Evolutionary conservation across 2,797 vertebrate species (phyloP).

Genomic region (Erethizon dorsatum): DNA sequence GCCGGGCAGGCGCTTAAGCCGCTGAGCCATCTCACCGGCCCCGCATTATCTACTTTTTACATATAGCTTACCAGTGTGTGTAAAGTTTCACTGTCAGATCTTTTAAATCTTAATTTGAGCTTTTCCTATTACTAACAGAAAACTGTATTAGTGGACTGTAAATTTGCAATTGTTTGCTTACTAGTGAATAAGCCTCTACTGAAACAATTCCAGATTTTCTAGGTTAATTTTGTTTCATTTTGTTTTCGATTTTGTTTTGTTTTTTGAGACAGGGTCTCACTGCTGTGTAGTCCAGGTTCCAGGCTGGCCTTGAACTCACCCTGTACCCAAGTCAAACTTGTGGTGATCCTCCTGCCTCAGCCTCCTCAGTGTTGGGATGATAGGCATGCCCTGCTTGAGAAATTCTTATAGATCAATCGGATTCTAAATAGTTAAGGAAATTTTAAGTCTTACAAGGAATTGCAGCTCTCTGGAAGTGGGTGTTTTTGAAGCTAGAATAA

Average conservation of each 20-base stretch:
- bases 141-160: background rate
- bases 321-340: background rate
- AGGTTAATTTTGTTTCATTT: background rate
- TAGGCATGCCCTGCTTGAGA: background rate
- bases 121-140: slow-evolving; percentile 3
- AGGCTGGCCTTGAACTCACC: background rate
- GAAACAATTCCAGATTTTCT: slow-evolving; percentile 26
- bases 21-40: too few species aligned
- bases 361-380: background rate
- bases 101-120: background rate
- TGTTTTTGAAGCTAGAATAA: background rate
- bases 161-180: slow-evolving; percentile 18
- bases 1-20: too few species aligned
- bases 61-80: background rate
- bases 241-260: background rate
- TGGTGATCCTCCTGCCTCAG: background rate
- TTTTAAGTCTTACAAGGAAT: background rate
- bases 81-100: background rate
- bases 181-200: background rate
- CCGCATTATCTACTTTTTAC: background rate
- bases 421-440: background rate
- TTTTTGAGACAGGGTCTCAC: background rate
- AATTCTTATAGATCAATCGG: background rate
- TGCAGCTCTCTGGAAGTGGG: background rate
- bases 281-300: background rate